phyloP scores from a whole-genome alignment of 2,888 invertebrate genomes.

The Dicyrtoma fusca region DNA sequence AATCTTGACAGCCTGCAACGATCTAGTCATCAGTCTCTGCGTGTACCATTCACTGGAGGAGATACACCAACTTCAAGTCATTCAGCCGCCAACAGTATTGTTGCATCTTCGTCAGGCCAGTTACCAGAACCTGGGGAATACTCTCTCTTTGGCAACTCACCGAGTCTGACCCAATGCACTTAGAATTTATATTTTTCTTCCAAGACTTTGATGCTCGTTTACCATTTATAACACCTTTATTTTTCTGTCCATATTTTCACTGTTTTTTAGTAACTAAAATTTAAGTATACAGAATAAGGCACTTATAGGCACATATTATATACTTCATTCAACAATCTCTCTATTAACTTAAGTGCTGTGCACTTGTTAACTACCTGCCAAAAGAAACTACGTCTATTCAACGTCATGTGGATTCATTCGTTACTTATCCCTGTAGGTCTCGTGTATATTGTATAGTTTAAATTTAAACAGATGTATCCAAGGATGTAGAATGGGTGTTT shows the following conservation, averaged over 20 bases:
- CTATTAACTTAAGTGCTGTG: neutral
- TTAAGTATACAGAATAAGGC: neutral
- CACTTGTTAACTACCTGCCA: neutral
- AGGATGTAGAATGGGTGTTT: too few relatives aligned
- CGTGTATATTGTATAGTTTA: too few relatives aligned
- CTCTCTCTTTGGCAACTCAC: conserved; percentile 43
- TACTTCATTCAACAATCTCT: too few relatives aligned
- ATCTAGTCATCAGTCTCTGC: conserved; percentile 49
- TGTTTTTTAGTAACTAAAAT: neutral
- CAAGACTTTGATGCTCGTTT: too few relatives aligned
- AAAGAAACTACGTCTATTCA: too few relatives aligned
- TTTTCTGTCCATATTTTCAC: neutral
- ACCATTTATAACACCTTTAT: neutral
- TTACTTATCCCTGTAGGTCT: too few relatives aligned
- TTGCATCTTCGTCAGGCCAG: conserved; percentile 28
- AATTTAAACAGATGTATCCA: too few relatives aligned
- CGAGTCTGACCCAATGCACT: conserved; percentile 37
- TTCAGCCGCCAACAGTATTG: conserved; percentile 10
- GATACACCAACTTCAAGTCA: conserved; percentile 41
- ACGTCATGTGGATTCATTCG: too few relatives aligned
- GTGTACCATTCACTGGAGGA: conserved; percentile 48
- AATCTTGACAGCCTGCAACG: conserved; percentile 46
- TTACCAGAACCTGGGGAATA: conserved; percentile 44
- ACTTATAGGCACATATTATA: neutral
- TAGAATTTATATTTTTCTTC: neutral